phyloP scores from a whole-genome alignment of 1,140 invertebrate genomes.

The Vanessa atalanta region DNA sequence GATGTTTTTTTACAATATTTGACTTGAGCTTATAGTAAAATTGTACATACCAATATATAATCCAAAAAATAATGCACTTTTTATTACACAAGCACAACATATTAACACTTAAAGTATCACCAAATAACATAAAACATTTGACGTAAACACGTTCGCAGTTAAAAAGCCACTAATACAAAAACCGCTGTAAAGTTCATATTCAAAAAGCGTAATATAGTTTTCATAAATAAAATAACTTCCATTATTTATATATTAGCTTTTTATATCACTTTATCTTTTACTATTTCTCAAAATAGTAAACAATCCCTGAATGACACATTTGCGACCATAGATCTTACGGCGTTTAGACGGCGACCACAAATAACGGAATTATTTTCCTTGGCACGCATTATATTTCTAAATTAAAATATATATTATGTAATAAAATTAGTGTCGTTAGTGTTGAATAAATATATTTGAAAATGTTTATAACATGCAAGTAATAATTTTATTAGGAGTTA shows the following conservation, averaged over 20 bases:
- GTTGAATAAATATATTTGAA: too few species aligned
- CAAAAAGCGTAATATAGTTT: constrained; percentile 13
- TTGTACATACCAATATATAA: constrained; percentile 38
- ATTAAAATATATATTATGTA: not conserved
- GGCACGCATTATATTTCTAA: constrained; percentile 44
- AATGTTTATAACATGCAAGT: too few species aligned
- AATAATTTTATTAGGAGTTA: too few species aligned
- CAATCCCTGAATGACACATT: constrained; percentile 76
- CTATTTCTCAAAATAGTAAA: constrained; percentile 73
- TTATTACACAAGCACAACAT: constrained; percentile 43
- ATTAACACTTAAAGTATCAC: constrained; percentile 45
- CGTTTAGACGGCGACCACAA: constrained; percentile 75
- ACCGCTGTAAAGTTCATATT: constrained; percentile 5
- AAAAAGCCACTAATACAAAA: constrained; percentile 21
- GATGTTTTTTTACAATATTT: constrained; percentile 6
- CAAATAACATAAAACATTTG: constrained; percentile 64
- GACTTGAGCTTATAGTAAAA: constrained; percentile 17
- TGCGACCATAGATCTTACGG: constrained; percentile 75
- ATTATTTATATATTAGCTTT: constrained; percentile 7
- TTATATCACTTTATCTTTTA: constrained; percentile 29
- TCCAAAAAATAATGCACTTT: constrained; percentile 26
- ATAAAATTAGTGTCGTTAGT: too few species aligned
- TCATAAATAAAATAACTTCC: constrained; percentile 9
- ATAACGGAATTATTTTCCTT: constrained; percentile 65
- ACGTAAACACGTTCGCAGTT: constrained; percentile 70